Evolutionary conservation across 2,797 vertebrate species (phyloP), one percentile per base, ranked within the genome.

Genomic region (Sebastes variabilis): DNA sequence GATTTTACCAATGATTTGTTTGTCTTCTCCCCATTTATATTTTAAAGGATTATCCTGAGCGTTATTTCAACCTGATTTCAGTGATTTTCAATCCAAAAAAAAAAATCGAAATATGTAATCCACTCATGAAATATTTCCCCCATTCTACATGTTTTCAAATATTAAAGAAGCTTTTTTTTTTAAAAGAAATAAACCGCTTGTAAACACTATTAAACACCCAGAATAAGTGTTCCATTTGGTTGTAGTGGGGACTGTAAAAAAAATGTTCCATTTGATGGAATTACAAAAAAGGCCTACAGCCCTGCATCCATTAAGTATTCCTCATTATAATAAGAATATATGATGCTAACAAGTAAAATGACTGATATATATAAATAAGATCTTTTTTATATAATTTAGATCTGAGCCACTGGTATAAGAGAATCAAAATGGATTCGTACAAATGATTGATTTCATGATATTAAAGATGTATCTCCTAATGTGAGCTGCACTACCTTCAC

Each of bases 1-100:
- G 80, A 87, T 90, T 79, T 82, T 59, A 46, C 32, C 24, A 69
- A 89, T 77, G 20, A 52, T 82, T 76, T 77, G 58, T 85, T 86
- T 90, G 60, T 66, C 56, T 66, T 71, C 20, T 75, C 67, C 84
- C 71, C 30, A 75, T 87, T 83, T 61, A 61, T 81, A 80, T 75
- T 86, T 87, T 29, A 86, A 72, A 62, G 13, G 61, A 71, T 79
- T 71, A 67, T 80, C 16, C 30, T 6, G 13, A 6, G 2, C 66
- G 25, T 70, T 75, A 65, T 77, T 75, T 65, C 12, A 66, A 24
- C 16, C 25, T 12, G 38, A 79, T 75, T 68, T 74, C 52, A 75
- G 27, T 80, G 24, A 27, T 46, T 46, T 46, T 18, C 42, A 46
- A 46, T 42, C 36, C 36, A 18, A 46, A 46, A 54, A 76, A 76